Base-by-base conservation (phyloP, 1,140 invertebrate species). In the Solenopsis invicta region DNA sequence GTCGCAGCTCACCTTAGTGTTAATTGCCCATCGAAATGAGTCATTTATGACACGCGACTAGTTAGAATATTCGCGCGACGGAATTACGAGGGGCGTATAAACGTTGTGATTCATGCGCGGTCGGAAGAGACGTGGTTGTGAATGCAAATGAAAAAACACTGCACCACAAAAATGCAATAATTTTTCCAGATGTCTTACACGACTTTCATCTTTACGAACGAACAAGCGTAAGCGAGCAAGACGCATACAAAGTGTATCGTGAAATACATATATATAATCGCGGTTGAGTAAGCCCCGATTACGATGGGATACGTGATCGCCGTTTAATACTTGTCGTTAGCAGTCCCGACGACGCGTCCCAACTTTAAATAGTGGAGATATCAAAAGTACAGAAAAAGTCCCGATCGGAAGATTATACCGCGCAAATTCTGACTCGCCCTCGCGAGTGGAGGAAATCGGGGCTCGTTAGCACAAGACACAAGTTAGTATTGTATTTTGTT, bases 101-200 rank as follows among this genome's bases (percentile, higher is more conserved):
- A 8, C 37, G 5, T 29, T 29, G 41, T 48, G 48, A 71, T 59
- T 45, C 16, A 21, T 74, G 67, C 67, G 4, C 34, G 16, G 52
- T 0, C 52, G 18, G 56, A 41, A 37, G 24, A 61, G 66, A 4
- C 21, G 21, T 6, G 41, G 69, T 52, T 16, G 8, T 48, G 80
- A 84, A 84, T 62, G 24, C 56, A 13, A 84, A 84, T 74, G 54
- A 84, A 48, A 16, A 66, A 37, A 52, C 12, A n/a, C 9, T 52
- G 18, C n/a, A 24, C 10, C 41, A 48, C 29, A 66, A 24, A 82
- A 59, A 13, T 61, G 45, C 29, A 16, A 75, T 84, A 61, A 29
- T 61, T 62, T 75, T 50, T 62, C 10, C 18, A 10, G 8, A 50
- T 34, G 54, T 84, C 21, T 41, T 52, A 37, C 37, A 12, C 21